These are phyloP conservation scores for Sepioteuthis lessoniana DNA, from an alignment of 2,888 invertebrate genomes.

Conservation along the genomic window DNA sequence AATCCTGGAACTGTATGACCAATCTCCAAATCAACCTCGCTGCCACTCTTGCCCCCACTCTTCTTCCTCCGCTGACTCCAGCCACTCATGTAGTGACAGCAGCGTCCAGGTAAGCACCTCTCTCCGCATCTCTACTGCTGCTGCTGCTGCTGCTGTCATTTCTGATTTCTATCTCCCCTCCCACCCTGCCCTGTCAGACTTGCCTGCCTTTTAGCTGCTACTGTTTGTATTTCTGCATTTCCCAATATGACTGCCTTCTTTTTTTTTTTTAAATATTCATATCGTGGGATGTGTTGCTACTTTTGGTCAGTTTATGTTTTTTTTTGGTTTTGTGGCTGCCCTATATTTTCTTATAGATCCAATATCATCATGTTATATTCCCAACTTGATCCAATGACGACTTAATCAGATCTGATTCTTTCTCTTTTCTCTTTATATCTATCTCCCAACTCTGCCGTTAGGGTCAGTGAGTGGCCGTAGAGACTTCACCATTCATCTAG, in stretches of 20 bases:
- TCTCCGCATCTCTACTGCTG: neutral
- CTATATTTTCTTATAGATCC: neutral
- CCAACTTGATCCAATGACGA: neutral
- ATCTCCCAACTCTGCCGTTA: too few species aligned
- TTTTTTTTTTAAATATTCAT: neutral
- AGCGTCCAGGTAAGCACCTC: constrained; percentile 10
- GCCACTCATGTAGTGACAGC: neutral
- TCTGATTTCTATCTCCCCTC: neutral
- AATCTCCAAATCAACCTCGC: neutral
- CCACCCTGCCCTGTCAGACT: neutral
- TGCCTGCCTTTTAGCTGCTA: neutral
- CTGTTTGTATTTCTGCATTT: neutral
- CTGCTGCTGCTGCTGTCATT: neutral
- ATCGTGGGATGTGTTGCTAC: neutral
- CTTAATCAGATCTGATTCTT: neutral
- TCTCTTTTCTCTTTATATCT: neutral
- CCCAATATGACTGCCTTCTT: neutral
- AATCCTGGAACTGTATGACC: constrained; percentile 21
- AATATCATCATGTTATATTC: neutral
- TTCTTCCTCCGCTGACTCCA: neutral
- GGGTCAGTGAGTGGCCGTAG: too few species aligned
- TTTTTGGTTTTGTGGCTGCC: neutral
- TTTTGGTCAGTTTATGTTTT: neutral
- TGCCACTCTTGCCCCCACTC: neutral
- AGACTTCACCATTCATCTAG: too few species aligned